phyloP scores from a whole-genome alignment of 2,888 invertebrate genomes.

The Cordylochernes scorpioides region DNA sequence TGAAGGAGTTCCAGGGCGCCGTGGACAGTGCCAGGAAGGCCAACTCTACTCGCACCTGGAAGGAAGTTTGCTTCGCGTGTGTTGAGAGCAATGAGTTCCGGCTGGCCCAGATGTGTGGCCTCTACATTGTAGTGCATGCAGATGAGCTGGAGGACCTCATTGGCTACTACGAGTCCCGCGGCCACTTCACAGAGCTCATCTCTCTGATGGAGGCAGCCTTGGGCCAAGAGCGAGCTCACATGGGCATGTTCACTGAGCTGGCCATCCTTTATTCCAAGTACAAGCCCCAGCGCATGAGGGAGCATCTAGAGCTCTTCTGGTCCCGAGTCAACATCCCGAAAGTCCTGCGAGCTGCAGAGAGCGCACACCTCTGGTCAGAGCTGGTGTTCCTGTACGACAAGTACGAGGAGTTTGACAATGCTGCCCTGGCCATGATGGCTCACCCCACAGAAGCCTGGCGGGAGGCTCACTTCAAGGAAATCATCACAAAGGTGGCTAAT shows the following conservation, averaged over 20 bases:
- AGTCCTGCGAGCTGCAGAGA: slow-evolving; percentile 85
- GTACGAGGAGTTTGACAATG: slow-evolving; percentile 98
- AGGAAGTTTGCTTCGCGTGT: slow-evolving; percentile 79
- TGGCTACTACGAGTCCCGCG: slow-evolving; percentile 90
- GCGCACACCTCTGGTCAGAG: slow-evolving; percentile 95
- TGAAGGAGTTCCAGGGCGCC: slow-evolving; percentile 91
- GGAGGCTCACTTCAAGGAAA: slow-evolving; percentile 96
- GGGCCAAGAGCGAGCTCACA: slow-evolving; percentile 87
- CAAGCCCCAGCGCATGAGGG: slow-evolving; percentile 94
- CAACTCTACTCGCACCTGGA: slow-evolving; percentile 38
- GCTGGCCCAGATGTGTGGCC: slow-evolving; percentile 95
- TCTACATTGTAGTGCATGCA: slow-evolving; percentile 97
- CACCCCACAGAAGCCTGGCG: slow-evolving; percentile 99
- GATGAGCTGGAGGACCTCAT: slow-evolving; percentile 96
- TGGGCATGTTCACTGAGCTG: slow-evolving; percentile 99
- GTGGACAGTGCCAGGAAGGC: slow-evolving; percentile 96
- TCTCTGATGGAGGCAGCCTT: slow-evolving; percentile 74
- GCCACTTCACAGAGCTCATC: slow-evolving; percentile 93
- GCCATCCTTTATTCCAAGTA: slow-evolving; percentile 97
- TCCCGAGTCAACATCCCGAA: slow-evolving; percentile 98
- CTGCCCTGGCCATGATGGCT: slow-evolving; percentile 94
- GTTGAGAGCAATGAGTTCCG: slow-evolving; percentile 95
- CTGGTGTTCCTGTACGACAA: slow-evolving; percentile 96
- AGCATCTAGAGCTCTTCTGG: slow-evolving; percentile 97
- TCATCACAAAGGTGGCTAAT: slow-evolving; percentile 80